Conservation (phyloP, 2,113 vertebrate species). For the Sitta europaea region DNA sequence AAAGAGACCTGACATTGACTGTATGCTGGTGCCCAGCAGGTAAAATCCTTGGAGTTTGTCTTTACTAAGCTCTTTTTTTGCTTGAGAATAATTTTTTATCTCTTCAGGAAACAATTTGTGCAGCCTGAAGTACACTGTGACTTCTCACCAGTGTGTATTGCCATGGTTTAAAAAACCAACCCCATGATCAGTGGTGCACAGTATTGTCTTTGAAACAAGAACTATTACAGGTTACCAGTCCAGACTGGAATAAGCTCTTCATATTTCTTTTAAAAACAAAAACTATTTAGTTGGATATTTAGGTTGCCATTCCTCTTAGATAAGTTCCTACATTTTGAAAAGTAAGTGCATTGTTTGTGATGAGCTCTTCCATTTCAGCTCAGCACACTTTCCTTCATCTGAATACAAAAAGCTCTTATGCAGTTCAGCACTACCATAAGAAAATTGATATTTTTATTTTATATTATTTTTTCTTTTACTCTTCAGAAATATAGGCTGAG, state of each 20-base stretch:
- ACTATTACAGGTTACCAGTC: neutral
- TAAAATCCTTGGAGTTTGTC: conserved; percentile 46
- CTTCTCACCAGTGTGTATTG: neutral
- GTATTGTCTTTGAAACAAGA: neutral
- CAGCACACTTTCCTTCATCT: neutral
- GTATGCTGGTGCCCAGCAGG: conserved; percentile 85
- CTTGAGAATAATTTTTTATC: neutral
- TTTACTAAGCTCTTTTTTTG: neutral
- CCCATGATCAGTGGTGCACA: neutral
- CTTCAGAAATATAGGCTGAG: neutral
- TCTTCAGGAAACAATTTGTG: neutral
- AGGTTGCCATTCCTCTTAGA: neutral
- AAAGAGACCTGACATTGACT: conserved; percentile 92
- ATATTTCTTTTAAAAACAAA: neutral
- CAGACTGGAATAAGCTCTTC: neutral
- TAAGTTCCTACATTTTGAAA: neutral
- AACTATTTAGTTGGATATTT: neutral
- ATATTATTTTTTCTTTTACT: neutral
- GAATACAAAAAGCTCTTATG: neutral
- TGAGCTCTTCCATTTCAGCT: neutral
- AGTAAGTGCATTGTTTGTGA: neutral
- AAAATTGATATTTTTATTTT: neutral
- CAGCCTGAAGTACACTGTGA: neutral
- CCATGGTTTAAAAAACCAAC: neutral
- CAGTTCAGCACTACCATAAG: neutral